Conservation (phyloP, 2,888 invertebrate species). For the Halictus ligatus region DNA sequence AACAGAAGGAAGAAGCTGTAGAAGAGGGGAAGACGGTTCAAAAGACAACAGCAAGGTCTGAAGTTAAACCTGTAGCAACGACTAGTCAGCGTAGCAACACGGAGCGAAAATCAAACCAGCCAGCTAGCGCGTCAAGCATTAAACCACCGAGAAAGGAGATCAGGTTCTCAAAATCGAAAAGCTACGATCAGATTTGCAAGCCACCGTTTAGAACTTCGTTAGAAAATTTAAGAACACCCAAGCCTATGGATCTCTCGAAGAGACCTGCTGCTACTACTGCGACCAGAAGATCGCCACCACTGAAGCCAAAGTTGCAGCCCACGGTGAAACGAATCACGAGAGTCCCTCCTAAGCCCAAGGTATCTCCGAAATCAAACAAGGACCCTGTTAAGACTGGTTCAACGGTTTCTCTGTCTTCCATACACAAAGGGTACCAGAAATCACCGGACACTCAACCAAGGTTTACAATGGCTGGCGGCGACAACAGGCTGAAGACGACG, state of each 20-base stretch:
- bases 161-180: slow-evolving; percentile 76
- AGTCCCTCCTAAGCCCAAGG: slow-evolving; percentile 64
- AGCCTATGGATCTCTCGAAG: slow-evolving; percentile 63
- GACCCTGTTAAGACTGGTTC: slow-evolving; percentile 68
- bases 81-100: slow-evolving; percentile 17
- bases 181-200: slow-evolving; percentile 80
- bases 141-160: slow-evolving; percentile 62
- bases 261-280: slow-evolving; percentile 40
- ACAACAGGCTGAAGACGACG: slow-evolving; percentile 71
- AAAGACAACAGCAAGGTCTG: slow-evolving; percentile 29
- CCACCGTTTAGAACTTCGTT: slow-evolving; percentile 68
- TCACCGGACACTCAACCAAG: slow-evolving; percentile 60
- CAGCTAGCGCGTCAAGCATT: slow-evolving; percentile 63
- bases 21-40: slow-evolving; percentile 26
- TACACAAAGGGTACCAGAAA: slow-evolving; percentile 54
- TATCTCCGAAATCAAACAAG: slow-evolving; percentile 64
- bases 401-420: slow-evolving; percentile 53
- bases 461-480: slow-evolving; percentile 71
- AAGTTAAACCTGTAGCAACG: slow-evolving; percentile 10
- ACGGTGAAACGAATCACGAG: slow-evolving; percentile 70
- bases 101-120: slow-evolving; percentile 56
- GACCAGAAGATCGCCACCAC: slow-evolving; percentile 50
- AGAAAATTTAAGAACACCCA: slow-evolving; percentile 68
- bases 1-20: slow-evolving; percentile 41
- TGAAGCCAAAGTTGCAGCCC: slow-evolving; percentile 66